These are phyloP conservation scores for Drosophila trichaetosa DNA, from an alignment of 2,888 invertebrate genomes.

Conservation along the genomic window DNA sequence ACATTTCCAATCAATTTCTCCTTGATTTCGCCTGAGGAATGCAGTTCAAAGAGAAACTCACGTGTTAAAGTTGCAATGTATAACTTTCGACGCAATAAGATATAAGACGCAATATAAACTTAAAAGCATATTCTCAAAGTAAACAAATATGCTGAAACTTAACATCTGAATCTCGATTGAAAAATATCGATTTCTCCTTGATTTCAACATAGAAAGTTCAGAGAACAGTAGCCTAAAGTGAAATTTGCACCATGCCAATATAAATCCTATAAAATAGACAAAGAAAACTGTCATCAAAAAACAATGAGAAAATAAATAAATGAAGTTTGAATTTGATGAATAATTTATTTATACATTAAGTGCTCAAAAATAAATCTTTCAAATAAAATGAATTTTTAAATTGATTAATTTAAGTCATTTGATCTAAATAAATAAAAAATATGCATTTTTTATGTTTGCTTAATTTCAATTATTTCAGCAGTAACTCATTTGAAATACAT, in stretches of 20 bases:
- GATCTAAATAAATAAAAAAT: background rate
- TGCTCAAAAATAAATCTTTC: background rate
- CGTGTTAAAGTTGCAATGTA: background rate
- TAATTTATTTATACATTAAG: background rate
- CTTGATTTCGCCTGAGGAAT: conserved; percentile 15
- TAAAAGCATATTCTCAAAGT: background rate
- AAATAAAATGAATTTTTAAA: background rate
- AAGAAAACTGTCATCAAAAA: background rate
- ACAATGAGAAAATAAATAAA: background rate
- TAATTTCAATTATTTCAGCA: background rate
- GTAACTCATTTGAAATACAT: background rate
- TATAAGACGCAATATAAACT: background rate
- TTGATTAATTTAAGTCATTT: background rate
- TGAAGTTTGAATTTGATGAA: background rate
- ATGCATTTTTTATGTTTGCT: background rate
- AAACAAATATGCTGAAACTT: background rate
- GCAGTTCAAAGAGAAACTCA: background rate
- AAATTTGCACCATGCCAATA: background rate
- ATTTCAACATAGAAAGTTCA: no score
- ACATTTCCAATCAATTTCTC: conserved; percentile 15
- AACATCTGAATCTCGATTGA: background rate
- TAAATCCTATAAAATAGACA: background rate
- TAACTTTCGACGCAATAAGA: background rate
- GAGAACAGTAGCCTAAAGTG: background rate
- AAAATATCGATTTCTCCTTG: background rate